These are phyloP conservation scores for Ginglymostoma cirratum DNA, from an alignment of 2,113 vertebrate species.

Conservation along the genomic window DNA sequence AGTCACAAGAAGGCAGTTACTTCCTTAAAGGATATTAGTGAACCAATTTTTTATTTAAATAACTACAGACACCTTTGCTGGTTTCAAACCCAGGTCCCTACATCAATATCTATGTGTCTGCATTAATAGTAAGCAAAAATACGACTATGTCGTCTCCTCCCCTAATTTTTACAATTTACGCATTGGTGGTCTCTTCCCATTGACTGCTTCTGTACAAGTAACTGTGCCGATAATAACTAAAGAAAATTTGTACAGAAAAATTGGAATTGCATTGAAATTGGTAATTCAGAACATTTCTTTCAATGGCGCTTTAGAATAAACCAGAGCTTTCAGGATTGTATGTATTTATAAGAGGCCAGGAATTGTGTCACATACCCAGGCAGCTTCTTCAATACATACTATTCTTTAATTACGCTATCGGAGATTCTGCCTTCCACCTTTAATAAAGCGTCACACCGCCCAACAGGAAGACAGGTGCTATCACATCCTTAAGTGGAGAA, in stretches of 20 bases:
- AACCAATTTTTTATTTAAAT: too few relatives aligned
- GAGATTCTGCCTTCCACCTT: neutral
- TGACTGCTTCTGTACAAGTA: neutral
- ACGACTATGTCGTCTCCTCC: too few relatives aligned
- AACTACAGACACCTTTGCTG: too few relatives aligned
- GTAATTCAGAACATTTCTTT: neutral
- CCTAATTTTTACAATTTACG: neutral
- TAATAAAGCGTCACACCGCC: neutral
- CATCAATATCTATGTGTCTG: too few relatives aligned
- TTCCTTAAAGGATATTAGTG: too few relatives aligned
- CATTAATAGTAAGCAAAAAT: too few relatives aligned
- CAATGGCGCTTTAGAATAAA: neutral
- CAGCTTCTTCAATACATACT: neutral
- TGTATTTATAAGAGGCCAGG: neutral
- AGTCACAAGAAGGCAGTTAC: too few relatives aligned
- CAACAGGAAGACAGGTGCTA: neutral
- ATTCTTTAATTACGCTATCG: neutral
- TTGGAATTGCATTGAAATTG: neutral
- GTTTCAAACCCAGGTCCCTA: too few relatives aligned
- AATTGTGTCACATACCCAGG: neutral
- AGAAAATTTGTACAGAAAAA: neutral
- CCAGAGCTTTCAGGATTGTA: neutral
- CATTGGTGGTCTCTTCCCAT: neutral
- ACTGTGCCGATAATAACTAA: neutral
- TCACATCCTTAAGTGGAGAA: neutral